phyloP scores from a whole-genome alignment of 1,140 invertebrate species.

The Steinernema khuongi region DNA sequence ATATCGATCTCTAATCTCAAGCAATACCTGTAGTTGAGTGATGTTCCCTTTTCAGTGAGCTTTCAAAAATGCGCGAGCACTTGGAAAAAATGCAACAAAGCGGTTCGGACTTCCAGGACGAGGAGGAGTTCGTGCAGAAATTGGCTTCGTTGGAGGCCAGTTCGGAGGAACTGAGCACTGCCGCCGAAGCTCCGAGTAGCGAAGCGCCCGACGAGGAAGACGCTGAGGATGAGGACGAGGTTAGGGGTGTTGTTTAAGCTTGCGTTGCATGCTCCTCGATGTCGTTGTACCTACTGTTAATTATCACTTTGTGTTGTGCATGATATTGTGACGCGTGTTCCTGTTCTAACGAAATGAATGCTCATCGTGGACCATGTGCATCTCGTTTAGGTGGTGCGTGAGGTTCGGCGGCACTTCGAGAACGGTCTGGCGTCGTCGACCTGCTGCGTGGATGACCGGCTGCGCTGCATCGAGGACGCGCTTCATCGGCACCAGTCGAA shows the following conservation, averaged over 20 bases:
- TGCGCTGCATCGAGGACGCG: neutral
- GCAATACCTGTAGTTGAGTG: too few relatives aligned
- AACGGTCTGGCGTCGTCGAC: neutral
- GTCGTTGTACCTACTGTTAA: neutral
- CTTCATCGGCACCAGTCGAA: neutral
- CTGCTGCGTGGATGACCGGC: neutral
- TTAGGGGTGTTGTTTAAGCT: neutral
- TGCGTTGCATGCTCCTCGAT: neutral
- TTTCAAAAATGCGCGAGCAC: neutral
- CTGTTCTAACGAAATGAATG: neutral
- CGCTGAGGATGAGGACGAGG: neutral
- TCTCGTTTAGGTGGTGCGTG: neutral
- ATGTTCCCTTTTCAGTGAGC: neutral
- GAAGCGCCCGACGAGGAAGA: neutral
- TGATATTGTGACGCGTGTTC: neutral
- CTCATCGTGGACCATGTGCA: neutral
- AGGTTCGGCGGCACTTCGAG: neutral
- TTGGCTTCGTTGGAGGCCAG: slow-evolving; percentile 6
- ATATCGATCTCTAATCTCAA: too few relatives aligned
- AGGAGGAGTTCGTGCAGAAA: neutral
- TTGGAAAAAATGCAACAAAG: neutral
- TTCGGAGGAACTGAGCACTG: neutral
- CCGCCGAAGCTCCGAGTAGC: neutral
- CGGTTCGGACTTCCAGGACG: neutral
- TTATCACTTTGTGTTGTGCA: slow-evolving; percentile 7